Percentiles rank a stretch among this genome's conserved stretches.
These are phyloP conservation scores for Orthosia cruda DNA, from an alignment of 2,888 invertebrate species.

Conservation along the genomic window DNA sequence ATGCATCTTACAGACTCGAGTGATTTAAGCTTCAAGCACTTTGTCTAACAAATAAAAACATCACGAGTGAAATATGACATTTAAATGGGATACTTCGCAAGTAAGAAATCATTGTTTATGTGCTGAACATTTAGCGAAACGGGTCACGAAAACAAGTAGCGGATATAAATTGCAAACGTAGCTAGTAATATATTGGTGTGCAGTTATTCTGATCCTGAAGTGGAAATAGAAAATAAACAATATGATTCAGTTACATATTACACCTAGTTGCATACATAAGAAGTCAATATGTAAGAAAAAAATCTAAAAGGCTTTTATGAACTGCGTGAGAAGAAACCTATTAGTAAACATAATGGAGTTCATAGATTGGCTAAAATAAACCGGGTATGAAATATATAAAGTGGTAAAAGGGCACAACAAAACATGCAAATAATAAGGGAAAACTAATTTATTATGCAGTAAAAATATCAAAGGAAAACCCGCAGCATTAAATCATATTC, in stretches of 20 bases:
- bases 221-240: constrained; percentile 22
- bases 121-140: constrained; percentile 49
- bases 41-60: constrained; percentile 48
- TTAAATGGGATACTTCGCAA: constrained; percentile 52
- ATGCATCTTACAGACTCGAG: constrained; percentile 1
- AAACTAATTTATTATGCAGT: constrained; percentile 5
- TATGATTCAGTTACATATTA: constrained; percentile 14
- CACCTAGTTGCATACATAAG: no score
- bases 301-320: no score
- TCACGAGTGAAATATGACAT: constrained; percentile 51
- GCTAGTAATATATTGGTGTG: constrained; percentile 24
- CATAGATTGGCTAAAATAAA: neutral
- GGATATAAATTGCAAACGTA: constrained; percentile 32
- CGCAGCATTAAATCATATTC: constrained; percentile 33
- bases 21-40: constrained; percentile 16
- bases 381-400: neutral
- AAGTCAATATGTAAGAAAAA: no score
- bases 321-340: neutral
- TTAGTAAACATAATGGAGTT: neutral
- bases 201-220: constrained; percentile 37
- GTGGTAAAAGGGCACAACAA: neutral
- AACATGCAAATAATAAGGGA: neutral
- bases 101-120: constrained; percentile 53
- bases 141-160: constrained; percentile 60
- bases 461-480: constrained; percentile 12